Conservation (phyloP, 2,888 invertebrate genomes). For the Drosophila antonietae region DNA sequence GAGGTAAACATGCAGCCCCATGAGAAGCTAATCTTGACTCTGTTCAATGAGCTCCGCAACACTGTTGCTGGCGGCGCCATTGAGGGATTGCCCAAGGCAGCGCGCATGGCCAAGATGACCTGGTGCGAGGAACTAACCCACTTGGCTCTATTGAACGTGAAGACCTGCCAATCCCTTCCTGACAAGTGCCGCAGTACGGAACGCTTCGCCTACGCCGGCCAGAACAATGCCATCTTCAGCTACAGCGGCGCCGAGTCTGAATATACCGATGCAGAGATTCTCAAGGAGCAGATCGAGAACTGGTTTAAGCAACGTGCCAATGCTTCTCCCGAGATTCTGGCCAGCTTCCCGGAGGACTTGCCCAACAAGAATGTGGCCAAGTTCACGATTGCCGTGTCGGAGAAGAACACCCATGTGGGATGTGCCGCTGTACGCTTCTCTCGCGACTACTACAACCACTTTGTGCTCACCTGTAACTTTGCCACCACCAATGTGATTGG, state of each 20-base stretch:
- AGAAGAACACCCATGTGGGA: constrained; percentile 62
- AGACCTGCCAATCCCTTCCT: constrained; percentile 57
- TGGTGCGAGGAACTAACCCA: constrained; percentile 65
- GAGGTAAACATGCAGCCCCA: constrained; percentile 39
- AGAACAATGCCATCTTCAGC: constrained; percentile 64
- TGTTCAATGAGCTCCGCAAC: constrained; percentile 60
- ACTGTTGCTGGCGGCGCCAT: constrained; percentile 51
- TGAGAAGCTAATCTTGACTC: constrained; percentile 48
- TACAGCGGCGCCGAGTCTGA: constrained; percentile 61
- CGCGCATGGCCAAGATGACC: constrained; percentile 67
- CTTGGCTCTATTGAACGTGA: constrained; percentile 58
- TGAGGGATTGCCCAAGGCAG: constrained; percentile 54
- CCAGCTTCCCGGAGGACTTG: constrained; percentile 58
- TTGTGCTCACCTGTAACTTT: constrained; percentile 65
- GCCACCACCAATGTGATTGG: constrained; percentile 60
- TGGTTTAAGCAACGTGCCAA: constrained; percentile 58
- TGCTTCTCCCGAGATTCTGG: constrained; percentile 52
- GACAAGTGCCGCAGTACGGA: constrained; percentile 67
- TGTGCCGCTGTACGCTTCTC: constrained; percentile 61
- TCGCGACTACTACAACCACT: constrained; percentile 51
- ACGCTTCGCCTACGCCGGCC: constrained; percentile 64
- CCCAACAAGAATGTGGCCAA: constrained; percentile 56
- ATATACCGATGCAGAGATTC: constrained; percentile 62
- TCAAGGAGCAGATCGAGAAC: constrained; percentile 64
- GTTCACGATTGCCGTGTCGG: constrained; percentile 63